Evolutionary conservation across 2,888 invertebrate genomes (phyloP).

Genomic region (Brenthis daphne): DNA sequence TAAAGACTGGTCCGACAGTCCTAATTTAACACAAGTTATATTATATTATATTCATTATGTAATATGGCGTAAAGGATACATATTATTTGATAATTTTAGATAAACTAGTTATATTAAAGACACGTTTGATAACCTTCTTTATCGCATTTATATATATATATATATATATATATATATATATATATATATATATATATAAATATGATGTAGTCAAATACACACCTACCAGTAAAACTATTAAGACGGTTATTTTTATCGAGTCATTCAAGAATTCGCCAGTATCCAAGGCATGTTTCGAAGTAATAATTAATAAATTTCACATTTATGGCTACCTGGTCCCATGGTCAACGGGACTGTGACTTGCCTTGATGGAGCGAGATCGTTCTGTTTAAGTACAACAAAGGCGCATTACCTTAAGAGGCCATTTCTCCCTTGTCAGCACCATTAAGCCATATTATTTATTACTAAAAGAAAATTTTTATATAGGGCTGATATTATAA

Average conservation of each 20-base stretch:
- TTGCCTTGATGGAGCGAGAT: slow-evolving; percentile 28
- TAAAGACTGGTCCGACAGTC: slow-evolving; percentile 1
- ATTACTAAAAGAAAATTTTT: no score
- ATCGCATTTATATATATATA: background rate
- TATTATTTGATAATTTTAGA: slow-evolving; percentile 23
- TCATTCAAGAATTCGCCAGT: background rate
- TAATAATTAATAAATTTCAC: slow-evolving; percentile 23
- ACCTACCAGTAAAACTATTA: no score
- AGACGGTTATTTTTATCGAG: no score
- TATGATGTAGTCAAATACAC: no score
- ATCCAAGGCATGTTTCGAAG: background rate
- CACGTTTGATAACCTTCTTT: slow-evolving; percentile 20
- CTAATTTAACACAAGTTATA: slow-evolving; percentile 4
- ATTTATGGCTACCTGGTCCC: slow-evolving; percentile 30
- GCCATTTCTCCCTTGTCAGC: background rate
- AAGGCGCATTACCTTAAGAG: background rate
- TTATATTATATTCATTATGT: slow-evolving; percentile 18
- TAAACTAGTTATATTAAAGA: slow-evolving; percentile 20
- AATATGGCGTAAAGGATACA: slow-evolving; percentile 21
- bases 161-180: no score
- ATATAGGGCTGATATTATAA: no score
- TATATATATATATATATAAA: no score
- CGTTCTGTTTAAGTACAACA: slow-evolving; percentile 23
- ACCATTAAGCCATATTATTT: background rate
- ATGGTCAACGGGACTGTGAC: slow-evolving; percentile 26